Evolutionary conservation across 2,797 vertebrate species (phyloP).

Genomic region (Alfaro cultratus): DNA sequence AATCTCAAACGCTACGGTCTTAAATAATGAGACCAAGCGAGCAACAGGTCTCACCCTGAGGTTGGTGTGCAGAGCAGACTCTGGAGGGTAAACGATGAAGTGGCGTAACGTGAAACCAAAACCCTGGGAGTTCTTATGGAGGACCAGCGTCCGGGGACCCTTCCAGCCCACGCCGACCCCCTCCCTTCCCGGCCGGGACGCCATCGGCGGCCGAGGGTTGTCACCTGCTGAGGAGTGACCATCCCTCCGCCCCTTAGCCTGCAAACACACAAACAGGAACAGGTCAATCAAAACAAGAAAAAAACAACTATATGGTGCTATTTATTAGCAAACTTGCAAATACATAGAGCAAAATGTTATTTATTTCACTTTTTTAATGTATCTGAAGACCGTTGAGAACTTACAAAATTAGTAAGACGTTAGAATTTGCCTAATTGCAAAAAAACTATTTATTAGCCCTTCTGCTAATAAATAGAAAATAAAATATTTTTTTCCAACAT

Average conservation of each 20-base stretch:
- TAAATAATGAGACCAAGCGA: constrained; percentile 36
- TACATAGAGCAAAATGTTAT: too few species aligned
- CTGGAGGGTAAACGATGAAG: constrained; percentile 97
- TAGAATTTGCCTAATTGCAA: too few species aligned
- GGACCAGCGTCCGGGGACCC: constrained; percentile 88
- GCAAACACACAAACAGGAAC: constrained; percentile 45
- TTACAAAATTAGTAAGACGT: too few species aligned
- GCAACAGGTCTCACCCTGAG: constrained; percentile 83
- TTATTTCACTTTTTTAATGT: too few species aligned
- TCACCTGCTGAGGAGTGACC: constrained; percentile 83
- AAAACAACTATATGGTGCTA: neutral
- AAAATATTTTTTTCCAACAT: too few species aligned
- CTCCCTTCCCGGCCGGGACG: constrained; percentile 77
- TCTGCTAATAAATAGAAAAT: too few species aligned
- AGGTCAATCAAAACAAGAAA: neutral
- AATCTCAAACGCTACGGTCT: constrained; percentile 26
- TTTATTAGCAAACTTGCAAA: too few species aligned
- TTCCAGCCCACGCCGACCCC: constrained; percentile 84
- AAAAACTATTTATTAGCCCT: too few species aligned
- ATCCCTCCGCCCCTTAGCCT: constrained; percentile 88
- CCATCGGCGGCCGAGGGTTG: constrained; percentile 83
- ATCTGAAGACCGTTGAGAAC: too few species aligned
- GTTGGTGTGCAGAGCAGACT: constrained; percentile 88
- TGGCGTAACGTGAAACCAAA: constrained; percentile 97
- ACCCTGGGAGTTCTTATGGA: constrained; percentile 91